These are phyloP conservation scores for Phainopepla nitens DNA, from an alignment of 2,113 vertebrate species.

Conservation along the genomic window DNA sequence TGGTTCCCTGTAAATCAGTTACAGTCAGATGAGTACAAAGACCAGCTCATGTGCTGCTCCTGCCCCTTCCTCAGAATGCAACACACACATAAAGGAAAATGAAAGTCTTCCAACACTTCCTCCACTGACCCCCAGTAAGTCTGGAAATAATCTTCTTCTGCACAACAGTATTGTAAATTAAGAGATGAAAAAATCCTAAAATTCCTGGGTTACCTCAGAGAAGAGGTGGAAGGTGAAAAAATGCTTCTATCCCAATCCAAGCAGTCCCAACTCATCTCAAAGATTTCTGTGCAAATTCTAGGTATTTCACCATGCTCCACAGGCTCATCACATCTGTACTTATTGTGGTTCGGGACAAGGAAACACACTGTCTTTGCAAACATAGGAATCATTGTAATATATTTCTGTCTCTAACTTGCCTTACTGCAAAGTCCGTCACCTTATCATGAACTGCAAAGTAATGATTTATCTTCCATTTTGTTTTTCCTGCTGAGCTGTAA, in stretches of 20 bases:
- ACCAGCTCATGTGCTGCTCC: background rate
- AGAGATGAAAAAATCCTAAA: background rate
- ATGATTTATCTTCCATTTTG: background rate
- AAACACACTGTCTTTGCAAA: background rate
- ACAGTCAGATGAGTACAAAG: background rate
- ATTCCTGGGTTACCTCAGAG: background rate
- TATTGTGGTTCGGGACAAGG: rapidly evolving
- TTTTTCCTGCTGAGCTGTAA: background rate
- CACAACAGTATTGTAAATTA: background rate
- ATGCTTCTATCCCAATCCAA: background rate
- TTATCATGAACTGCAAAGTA: background rate
- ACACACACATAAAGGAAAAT: background rate
- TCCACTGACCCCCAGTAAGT: rapidly evolving
- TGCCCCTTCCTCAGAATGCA: background rate
- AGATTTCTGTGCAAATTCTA: background rate
- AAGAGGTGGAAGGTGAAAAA: background rate
- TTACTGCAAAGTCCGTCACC: background rate
- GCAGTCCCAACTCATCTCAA: background rate
- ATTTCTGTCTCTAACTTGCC: background rate
- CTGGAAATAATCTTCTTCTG: background rate
- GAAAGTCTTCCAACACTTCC: background rate
- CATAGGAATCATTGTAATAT: background rate
- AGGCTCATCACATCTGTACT: background rate
- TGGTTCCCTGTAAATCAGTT: background rate
- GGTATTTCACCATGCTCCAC: background rate